Evolutionary conservation across 2,113 vertebrate species (phyloP).

Genomic region (Albula glossodonta): DNA sequence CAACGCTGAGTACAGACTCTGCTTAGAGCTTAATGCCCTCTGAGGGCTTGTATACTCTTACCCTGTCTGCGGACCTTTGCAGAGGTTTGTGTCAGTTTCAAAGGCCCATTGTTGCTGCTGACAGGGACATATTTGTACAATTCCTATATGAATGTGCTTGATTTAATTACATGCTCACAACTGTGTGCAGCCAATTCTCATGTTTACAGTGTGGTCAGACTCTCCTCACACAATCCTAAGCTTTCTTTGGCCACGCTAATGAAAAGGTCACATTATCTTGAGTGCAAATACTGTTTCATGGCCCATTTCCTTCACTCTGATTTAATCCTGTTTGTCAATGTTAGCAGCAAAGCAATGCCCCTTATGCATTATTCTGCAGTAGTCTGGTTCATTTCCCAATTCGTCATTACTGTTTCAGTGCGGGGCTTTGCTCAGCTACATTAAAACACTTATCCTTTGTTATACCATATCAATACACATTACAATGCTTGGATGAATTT

Average conservation of each 20-base stretch:
- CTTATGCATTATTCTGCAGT: conserved; percentile 55
- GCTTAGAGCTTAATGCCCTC: conserved; percentile 48
- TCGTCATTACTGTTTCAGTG: conserved; percentile 26
- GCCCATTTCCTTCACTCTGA: conserved; percentile 71
- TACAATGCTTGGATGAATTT: background rate
- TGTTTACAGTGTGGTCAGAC: conserved; percentile 75
- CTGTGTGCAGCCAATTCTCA: conserved; percentile 68
- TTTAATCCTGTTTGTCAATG: conserved; percentile 74
- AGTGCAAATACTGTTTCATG: conserved; percentile 68
- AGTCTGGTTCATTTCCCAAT: conserved; percentile 41
- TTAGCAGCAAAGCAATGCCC: conserved; percentile 52
- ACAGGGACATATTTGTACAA: conserved; percentile 73
- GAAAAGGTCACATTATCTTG: conserved; percentile 66
- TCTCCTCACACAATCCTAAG: conserved; percentile 69
- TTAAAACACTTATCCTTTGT: background rate
- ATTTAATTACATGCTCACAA: conserved; percentile 75
- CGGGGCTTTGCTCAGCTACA: background rate
- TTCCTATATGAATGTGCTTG: conserved; percentile 69
- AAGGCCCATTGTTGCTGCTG: conserved; percentile 63
- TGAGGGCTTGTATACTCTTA: conserved; percentile 64
- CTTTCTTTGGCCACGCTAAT: conserved; percentile 61
- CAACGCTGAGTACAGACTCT: conserved; percentile 59
- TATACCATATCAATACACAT: background rate
- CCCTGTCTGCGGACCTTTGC: conserved; percentile 58
- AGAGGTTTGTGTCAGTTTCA: conserved; percentile 58